Base-by-base conservation (phyloP, 2,113 vertebrate genomes). In the Zosterops hypoxanthus region DNA sequence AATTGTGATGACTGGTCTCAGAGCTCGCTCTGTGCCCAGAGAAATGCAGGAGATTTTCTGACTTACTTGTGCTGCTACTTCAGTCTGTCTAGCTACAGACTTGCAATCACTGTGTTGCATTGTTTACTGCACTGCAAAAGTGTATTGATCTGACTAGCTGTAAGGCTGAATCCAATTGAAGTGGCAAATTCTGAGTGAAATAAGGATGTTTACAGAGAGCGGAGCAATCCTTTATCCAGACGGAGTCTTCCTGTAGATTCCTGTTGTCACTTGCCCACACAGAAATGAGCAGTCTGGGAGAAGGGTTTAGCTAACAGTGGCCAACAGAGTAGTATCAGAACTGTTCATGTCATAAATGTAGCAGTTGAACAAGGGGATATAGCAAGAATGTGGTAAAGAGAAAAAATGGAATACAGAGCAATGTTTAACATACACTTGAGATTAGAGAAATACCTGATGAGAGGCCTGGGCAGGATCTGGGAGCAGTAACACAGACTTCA, bases 1-100 rank as follows among this genome's bases (percentile, higher is more conserved):
- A 84, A 95, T 82, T 96, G 95, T 95, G 94, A 96, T 93, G 75
- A 88, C 75, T 95, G 86, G 92, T 94, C 85, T 96, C 87, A 75
- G 93, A 91, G 90, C 77, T 89, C 0, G 8, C 61, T 95, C 96
- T 92, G 94, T 59, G 68, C 49, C 94, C 88, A 86, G 88, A 90
- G 80, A 86, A 92, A 97, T 89, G 87, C 88, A 93, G 82, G 84
- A 82, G 81, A 92, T 75, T 85, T 86, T 96, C 75, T 86, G 61
- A 86, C 65, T 80, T 50, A 68, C 49, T 92, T 82, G 73, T 95
- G 96, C 95, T 97, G 94, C 92, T 97, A 90, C 81, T 96, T 95
- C 8, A 22, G 81, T 95, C 96, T 97, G 89, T 95, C 83, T 88
- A 46, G 55, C 75, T 94, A 55, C 91, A 94, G 95, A 94, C 94